phyloP scores from a whole-genome alignment of 2,888 invertebrate genomes.

The Empis livida region DNA sequence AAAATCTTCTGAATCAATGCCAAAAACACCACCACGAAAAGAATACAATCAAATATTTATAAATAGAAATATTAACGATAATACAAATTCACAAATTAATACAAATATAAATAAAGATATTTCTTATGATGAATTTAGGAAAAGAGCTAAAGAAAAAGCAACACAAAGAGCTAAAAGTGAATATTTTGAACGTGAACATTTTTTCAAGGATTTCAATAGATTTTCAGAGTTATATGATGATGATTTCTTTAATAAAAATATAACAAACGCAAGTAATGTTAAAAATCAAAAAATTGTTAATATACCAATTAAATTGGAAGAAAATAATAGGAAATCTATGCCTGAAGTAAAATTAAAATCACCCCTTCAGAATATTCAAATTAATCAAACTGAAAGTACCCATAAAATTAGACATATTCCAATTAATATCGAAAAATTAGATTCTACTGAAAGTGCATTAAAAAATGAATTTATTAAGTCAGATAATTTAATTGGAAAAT shows the following conservation, averaged over 20 bases:
- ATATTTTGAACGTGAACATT: conserved; percentile 28
- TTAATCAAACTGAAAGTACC: neutral
- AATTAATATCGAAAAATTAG: neutral
- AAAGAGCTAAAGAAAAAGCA: conserved; percentile 29
- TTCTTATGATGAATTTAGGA: conserved; percentile 31
- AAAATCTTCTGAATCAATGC: conserved; percentile 9
- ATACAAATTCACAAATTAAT: conserved; percentile 5
- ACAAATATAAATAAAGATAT: conserved; percentile 1
- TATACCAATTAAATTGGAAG: conserved; percentile 9
- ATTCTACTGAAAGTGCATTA: no score
- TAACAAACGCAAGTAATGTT: conserved; percentile 17
- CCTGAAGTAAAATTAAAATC: conserved; percentile 16
- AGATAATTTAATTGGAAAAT: no score
- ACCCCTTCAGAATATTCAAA: conserved; percentile 1
- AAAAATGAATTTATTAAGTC: no score
- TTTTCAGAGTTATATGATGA: conserved; percentile 29
- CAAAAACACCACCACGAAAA: conserved; percentile 9
- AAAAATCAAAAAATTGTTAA: conserved; percentile 17
- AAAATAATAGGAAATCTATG: conserved; percentile 16
- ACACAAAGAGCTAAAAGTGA: conserved; percentile 14
- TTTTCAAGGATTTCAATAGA: conserved; percentile 35
- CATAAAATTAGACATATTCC: conserved; percentile 1
- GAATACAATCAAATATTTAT: conserved; percentile 14
- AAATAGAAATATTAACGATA: conserved; percentile 14
- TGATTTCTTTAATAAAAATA: conserved; percentile 24